phyloP scores from a whole-genome alignment of 2,113 vertebrate genomes.

The Vombatus ursinus region DNA sequence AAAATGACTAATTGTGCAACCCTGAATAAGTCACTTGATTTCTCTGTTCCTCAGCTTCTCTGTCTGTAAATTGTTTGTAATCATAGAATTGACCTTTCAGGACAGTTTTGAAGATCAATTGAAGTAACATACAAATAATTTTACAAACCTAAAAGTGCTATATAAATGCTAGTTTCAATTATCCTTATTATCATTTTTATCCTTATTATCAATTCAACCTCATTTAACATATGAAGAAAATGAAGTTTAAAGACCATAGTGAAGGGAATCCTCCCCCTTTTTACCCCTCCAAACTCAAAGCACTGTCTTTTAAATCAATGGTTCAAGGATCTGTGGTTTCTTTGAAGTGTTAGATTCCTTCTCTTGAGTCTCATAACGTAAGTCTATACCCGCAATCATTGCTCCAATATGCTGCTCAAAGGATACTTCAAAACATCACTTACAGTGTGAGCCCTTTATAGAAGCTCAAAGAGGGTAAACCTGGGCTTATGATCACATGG shows the following conservation, averaged over 20 bases:
- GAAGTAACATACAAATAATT: background rate
- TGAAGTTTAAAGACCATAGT: background rate
- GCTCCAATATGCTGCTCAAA: background rate
- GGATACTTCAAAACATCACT: background rate
- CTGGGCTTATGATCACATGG: background rate
- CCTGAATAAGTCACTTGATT: background rate
- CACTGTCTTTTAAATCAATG: background rate
- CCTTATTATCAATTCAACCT: background rate
- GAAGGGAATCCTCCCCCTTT: background rate
- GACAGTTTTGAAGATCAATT: background rate
- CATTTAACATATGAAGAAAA: background rate
- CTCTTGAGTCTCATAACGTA: background rate
- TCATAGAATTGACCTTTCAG: background rate
- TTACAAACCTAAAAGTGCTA: background rate
- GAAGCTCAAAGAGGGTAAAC: background rate
- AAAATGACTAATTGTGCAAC: background rate
- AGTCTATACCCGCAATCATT: background rate
- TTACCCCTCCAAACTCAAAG: background rate
- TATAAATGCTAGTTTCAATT: background rate
- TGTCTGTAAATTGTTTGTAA: background rate
- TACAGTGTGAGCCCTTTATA: background rate
- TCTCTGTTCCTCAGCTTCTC: background rate
- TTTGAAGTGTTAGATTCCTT: background rate
- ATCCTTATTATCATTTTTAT: background rate
- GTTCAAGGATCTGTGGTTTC: background rate